Evolutionary conservation across 2,888 invertebrate species (phyloP).

Genomic region (Drosophila colorata): DNA sequence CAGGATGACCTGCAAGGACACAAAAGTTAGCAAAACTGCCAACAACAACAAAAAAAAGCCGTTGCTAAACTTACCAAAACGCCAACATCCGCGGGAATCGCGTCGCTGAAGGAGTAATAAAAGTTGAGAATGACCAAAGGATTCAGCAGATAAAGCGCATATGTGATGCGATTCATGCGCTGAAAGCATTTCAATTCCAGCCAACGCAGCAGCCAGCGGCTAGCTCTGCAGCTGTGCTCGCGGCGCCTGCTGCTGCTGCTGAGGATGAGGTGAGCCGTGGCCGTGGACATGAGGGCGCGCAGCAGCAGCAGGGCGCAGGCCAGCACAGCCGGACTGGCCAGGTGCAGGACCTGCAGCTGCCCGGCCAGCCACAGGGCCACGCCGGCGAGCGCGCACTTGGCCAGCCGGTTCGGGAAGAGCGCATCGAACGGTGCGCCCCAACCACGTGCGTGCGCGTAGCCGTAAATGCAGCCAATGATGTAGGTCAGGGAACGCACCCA

Average conservation of each 20-base stretch:
- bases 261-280: slow-evolving; percentile 30
- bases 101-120: slow-evolving; percentile 25
- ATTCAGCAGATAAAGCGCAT: slow-evolving; percentile 51
- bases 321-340: background rate
- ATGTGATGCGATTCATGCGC: slow-evolving; percentile 41
- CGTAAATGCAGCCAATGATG: slow-evolving; percentile 46
- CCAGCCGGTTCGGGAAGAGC: background rate
- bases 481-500: slow-evolving; percentile 35
- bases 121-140: slow-evolving; percentile 39
- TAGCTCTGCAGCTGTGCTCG: slow-evolving; percentile 1
- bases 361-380: background rate
- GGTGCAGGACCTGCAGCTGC: background rate
- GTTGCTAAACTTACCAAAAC: slow-evolving; percentile 30
- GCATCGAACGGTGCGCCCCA: slow-evolving; percentile 17
- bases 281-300: slow-evolving; percentile 3
- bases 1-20: slow-evolving; percentile 34
- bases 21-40: background rate
- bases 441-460: slow-evolving; percentile 13
- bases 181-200: slow-evolving; percentile 38
- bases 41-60: background rate
- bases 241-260: slow-evolving; percentile 11
- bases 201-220: slow-evolving; percentile 27
- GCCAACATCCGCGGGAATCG: slow-evolving; percentile 26
- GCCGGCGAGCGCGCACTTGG: background rate
- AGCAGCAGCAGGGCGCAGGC: background rate